Percentiles rank a stretch among this genome's conserved stretches.
Evolutionary conservation across 2,888 invertebrate genomes (phyloP).

Genomic region (Lordiphosa fenestrarum): DNA sequence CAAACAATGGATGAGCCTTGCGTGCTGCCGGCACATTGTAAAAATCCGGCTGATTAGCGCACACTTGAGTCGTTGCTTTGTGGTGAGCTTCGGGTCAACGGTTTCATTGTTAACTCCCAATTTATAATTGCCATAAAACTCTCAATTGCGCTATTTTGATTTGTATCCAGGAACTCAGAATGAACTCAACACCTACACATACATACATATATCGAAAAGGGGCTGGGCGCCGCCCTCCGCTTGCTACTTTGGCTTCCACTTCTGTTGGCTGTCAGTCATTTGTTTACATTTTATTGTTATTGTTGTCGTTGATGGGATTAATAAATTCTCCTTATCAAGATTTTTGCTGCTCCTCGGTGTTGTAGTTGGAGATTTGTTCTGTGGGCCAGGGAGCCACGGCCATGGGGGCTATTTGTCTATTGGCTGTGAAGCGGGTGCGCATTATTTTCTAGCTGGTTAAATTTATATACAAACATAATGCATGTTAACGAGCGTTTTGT

Average conservation of each 20-base stretch:
- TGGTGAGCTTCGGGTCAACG: constrained; percentile 10
- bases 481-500: constrained; percentile 65
- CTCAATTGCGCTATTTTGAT: constrained; percentile 60
- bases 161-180: constrained; percentile 42
- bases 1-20: constrained; percentile 59
- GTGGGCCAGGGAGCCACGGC: constrained; percentile 20
- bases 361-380: constrained; percentile 37
- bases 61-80: constrained; percentile 54
- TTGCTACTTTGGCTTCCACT: constrained; percentile 10
- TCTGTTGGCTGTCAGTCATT: constrained; percentile 55
- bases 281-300: constrained; percentile 74
- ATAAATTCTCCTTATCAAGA: constrained; percentile 75
- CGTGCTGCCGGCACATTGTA: constrained; percentile 55
- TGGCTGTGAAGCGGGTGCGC: constrained; percentile 34
- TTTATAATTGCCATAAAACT: constrained; percentile 69
- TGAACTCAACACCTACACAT: constrained; percentile 53
- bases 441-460: constrained; percentile 74
- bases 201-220: constrained; percentile 14
- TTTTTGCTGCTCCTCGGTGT: constrained; percentile 40
- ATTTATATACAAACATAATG: constrained; percentile 65
- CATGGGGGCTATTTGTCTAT: constrained; percentile 60
- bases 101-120: constrained; percentile 31
- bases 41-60: constrained; percentile 46
- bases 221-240: neutral
- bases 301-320: constrained; percentile 74